These are phyloP conservation scores for Carpatolechia fugitivella DNA, from an alignment of 2,888 invertebrate genomes.

Conservation along the genomic window DNA sequence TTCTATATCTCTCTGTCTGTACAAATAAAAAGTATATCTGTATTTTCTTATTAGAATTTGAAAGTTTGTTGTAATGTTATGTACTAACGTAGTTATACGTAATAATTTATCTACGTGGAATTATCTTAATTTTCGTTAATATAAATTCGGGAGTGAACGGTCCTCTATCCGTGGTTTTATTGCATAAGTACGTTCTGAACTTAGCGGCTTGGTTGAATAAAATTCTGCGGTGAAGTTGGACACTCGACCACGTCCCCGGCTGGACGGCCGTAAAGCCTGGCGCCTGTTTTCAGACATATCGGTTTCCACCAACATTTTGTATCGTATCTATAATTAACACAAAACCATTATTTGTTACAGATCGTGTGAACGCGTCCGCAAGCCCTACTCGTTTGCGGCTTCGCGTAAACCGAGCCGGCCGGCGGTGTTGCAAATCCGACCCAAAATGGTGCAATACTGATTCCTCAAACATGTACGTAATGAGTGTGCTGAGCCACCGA, in stretches of 20 bases:
- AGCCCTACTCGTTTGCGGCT: constrained; percentile 52
- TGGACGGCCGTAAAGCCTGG: constrained; percentile 9
- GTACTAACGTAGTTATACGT: too few relatives aligned
- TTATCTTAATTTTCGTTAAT: too few relatives aligned
- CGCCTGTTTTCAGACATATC: constrained; percentile 16
- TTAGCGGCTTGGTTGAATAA: too few relatives aligned
- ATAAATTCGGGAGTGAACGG: too few relatives aligned
- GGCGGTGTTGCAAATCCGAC: constrained; percentile 26
- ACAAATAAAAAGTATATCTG: too few relatives aligned
- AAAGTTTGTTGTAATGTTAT: too few relatives aligned
- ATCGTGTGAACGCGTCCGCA: constrained; percentile 56
- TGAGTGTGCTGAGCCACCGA: constrained; percentile 26
- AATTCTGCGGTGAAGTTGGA: too few relatives aligned
- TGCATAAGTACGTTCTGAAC: too few relatives aligned
- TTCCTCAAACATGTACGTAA: constrained; percentile 31
- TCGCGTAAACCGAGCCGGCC: constrained; percentile 44
- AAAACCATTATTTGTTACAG: constrained; percentile 63
- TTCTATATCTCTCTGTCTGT: too few relatives aligned
- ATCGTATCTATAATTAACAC: constrained; percentile 49
- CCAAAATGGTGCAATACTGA: constrained; percentile 45
- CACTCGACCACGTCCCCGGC: neutral
- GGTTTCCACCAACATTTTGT: constrained; percentile 42
- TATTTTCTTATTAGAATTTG: too few relatives aligned
- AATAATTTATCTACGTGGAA: too few relatives aligned
- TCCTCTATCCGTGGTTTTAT: too few relatives aligned